Evolutionary conservation across 92 coral and sea anemone genomes (phyloP), one percentile per base, ranked within the genome.

Genomic region (Zoanthus solanderi): DNA sequence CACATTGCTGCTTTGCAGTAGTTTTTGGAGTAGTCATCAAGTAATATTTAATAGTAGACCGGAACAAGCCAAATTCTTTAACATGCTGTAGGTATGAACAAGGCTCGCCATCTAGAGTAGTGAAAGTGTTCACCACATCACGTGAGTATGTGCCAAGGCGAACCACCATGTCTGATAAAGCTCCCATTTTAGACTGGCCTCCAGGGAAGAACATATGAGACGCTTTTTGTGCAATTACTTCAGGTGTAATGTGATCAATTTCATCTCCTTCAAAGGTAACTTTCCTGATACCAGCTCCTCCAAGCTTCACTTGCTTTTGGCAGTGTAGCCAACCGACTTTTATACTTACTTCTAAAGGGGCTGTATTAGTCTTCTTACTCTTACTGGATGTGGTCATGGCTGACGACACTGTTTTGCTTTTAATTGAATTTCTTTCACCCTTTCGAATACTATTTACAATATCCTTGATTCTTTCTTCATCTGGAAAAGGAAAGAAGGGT

Each of bases 171-270:
- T 58, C 85, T 30, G 42, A 30, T 42, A 80, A 30, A 13, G 85
- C 73, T 80, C 85, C 85, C 42, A 80, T 30, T 80, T 80, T 80
- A 29, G 76, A 80, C n/a, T 60, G 42, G 85, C 85, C 85, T 7
- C 75, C 45, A 79, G 75, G 72, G 72, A 79, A 79, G 29, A 79
- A 79, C 83, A 77, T 17, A 50, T 3, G 71, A 9, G 83, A 29
- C 3, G 7, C 72, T 77, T 47, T 77, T 77, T 77, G 37, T 10
- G 57, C 56, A 2, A 77, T 42, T 42, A 8, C 0, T 29, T 42
- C 83, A 56, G 83, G 48, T 29, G 48, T 6, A 47, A 77, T 77
- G 29, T 11, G 66, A 58, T 58, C 66, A 58, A 58, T 77, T 17
- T 47, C 5, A 9, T 77, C 54, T 47, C 57, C 60, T 77, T 47